Evolutionary conservation across 2,113 vertebrate genomes (phyloP).

Genomic region (Alethe castanea): DNA sequence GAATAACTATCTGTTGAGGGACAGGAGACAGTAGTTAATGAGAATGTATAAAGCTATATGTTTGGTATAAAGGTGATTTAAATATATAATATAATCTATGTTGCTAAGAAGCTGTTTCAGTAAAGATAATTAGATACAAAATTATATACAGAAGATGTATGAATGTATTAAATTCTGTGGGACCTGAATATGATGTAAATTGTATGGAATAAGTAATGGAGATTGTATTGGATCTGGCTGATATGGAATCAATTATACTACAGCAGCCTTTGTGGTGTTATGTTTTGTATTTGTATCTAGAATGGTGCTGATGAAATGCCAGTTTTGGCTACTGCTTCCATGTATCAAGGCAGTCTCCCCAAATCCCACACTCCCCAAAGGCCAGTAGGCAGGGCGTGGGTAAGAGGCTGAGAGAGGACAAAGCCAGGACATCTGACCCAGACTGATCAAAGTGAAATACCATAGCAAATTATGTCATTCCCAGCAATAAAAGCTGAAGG

Average conservation of each 20-base stretch:
- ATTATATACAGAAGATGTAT: not conserved
- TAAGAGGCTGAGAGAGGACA: not conserved
- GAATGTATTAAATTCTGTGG: not conserved
- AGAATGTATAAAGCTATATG: not conserved
- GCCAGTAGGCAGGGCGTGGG: not conserved
- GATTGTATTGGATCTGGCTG: not conserved
- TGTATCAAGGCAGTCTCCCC: not conserved
- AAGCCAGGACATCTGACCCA: not conserved
- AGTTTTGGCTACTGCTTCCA: not conserved
- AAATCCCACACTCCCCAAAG: not conserved
- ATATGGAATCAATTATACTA: not conserved
- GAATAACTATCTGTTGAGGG: not conserved
- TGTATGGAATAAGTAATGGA: not conserved
- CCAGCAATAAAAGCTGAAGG: not conserved
- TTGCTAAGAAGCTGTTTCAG: not conserved
- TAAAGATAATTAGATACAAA: not conserved
- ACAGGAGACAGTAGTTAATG: not conserved
- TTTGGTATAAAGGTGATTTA: not conserved
- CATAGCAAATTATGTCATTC: not conserved
- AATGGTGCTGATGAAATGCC: not conserved
- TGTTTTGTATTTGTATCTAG: not conserved
- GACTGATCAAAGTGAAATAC: not conserved
- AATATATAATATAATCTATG: not conserved
- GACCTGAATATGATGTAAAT: not conserved
- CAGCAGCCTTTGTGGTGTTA: not conserved